phyloP scores from a whole-genome alignment of 2,888 invertebrate genomes.

The Argyresthia goedartella region DNA sequence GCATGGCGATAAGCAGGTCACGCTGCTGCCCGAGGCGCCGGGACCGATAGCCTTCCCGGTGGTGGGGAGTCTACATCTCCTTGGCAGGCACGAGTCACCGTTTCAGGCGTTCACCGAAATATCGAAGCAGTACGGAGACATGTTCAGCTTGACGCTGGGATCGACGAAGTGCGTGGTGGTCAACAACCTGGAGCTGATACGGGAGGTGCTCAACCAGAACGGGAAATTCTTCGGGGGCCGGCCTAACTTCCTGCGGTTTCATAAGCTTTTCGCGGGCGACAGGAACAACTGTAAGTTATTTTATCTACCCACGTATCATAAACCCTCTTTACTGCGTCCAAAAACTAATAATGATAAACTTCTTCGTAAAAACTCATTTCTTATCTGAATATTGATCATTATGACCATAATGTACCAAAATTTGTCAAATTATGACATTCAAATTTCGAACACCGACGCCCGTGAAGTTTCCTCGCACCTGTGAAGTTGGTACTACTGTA shows the following conservation, averaged over 20 bases:
- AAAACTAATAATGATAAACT: too few species aligned
- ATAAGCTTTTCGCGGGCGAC: slow-evolving; percentile 86
- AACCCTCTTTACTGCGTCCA: too few species aligned
- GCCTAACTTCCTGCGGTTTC: slow-evolving; percentile 85
- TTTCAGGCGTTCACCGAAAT: slow-evolving; percentile 81
- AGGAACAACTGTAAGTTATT: slow-evolving; percentile 86
- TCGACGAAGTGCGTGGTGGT: slow-evolving; percentile 79
- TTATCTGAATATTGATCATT: too few species aligned
- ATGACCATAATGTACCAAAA: too few species aligned
- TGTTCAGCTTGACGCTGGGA: slow-evolving; percentile 79
- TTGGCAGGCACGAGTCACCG: slow-evolving; percentile 75
- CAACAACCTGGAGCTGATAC: slow-evolving; percentile 78
- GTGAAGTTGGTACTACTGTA: too few species aligned
- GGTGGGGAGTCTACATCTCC: slow-evolving; percentile 78
- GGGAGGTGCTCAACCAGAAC: slow-evolving; percentile 83
- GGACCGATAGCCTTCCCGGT: slow-evolving; percentile 77
- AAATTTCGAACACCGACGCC: too few species aligned
- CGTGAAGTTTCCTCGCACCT: too few species aligned
- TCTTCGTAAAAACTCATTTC: too few species aligned
- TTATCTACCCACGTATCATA: too few species aligned
- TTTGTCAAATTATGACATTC: too few species aligned
- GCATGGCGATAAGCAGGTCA: slow-evolving; percentile 22
- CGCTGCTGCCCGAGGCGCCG: slow-evolving; percentile 61
- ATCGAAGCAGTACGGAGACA: slow-evolving; percentile 78
- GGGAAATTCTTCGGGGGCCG: slow-evolving; percentile 87